Conservation (phyloP, 2,888 invertebrate species). For the Ornithoptera alexandrae region DNA sequence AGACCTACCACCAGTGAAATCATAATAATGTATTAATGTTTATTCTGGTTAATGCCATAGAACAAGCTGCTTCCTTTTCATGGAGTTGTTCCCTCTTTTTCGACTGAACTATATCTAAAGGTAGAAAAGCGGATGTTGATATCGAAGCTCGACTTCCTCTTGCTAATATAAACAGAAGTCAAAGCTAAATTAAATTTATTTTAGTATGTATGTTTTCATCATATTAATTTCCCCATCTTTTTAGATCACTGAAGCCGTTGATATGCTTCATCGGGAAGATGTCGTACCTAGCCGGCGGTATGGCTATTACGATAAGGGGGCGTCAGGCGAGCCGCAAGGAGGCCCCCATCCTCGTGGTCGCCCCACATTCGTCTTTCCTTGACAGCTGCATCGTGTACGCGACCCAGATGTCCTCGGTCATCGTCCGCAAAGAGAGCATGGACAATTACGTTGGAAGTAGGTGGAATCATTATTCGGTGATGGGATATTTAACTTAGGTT, state of each 20-base stretch:
- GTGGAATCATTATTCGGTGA: slow-evolving; percentile 54
- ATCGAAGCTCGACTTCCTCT: no score
- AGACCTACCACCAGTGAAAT: no score
- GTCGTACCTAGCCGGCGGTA: slow-evolving; percentile 87
- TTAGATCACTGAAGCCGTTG: slow-evolving; percentile 81
- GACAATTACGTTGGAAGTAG: slow-evolving; percentile 94
- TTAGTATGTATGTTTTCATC: background rate
- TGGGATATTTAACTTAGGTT: slow-evolving; percentile 20
- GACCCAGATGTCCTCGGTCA: slow-evolving; percentile 90
- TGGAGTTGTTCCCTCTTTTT: no score
- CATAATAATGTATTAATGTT: no score
- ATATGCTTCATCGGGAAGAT: slow-evolving; percentile 87
- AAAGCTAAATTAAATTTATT: background rate
- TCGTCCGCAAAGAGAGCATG: slow-evolving; percentile 89
- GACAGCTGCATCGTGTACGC: slow-evolving; percentile 92
- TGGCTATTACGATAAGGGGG: slow-evolving; percentile 88
- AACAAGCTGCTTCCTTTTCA: no score
- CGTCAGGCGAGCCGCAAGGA: slow-evolving; percentile 86
- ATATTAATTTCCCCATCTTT: slow-evolving; percentile 37
- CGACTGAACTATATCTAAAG: no score
- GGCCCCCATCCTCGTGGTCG: slow-evolving; percentile 91
- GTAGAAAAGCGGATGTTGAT: no score
- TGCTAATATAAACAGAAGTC: background rate
- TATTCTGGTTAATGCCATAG: no score
- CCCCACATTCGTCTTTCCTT: slow-evolving; percentile 94